phyloP scores from a whole-genome alignment of 2,113 vertebrate genomes.

The Chaetops frenatus region DNA sequence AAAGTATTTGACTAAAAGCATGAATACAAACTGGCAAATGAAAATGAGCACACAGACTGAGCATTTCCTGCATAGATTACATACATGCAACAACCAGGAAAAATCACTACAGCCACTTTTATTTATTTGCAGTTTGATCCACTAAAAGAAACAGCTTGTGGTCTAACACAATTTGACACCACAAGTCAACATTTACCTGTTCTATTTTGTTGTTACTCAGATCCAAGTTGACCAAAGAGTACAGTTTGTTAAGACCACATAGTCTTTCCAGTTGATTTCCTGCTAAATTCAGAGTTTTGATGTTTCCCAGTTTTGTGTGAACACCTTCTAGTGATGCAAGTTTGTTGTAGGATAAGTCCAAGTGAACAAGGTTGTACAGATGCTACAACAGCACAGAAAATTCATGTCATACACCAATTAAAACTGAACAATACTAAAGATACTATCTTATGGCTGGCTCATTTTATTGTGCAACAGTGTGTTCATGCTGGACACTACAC shows the following conservation, averaged over 20 bases:
- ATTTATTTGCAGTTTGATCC: background rate
- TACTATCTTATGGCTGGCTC: background rate
- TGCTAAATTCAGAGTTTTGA: conserved; percentile 91
- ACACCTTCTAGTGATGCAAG: conserved; percentile 82
- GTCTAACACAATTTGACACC: background rate
- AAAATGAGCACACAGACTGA: background rate
- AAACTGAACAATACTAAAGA: background rate
- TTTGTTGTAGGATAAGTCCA: conserved; percentile 93
- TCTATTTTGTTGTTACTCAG: conserved; percentile 87
- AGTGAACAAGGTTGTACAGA: conserved; percentile 92
- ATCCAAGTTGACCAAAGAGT: conserved; percentile 93
- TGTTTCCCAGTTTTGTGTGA: conserved; percentile 93
- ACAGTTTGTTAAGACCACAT: conserved; percentile 89
- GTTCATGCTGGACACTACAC: background rate
- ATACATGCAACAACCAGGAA: background rate
- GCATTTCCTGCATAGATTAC: background rate
- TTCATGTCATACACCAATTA: background rate
- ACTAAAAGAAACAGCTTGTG: background rate
- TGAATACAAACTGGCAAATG: background rate
- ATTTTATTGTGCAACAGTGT: background rate
- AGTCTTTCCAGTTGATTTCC: conserved; percentile 90
- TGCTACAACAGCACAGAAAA: conserved; percentile 72
- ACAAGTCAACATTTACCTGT: conserved; percentile 71
- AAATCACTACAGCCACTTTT: background rate
- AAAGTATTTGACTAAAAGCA: background rate